Evolutionary conservation across 2,888 invertebrate genomes (phyloP).

Genomic region (Buathra laborator): DNA sequence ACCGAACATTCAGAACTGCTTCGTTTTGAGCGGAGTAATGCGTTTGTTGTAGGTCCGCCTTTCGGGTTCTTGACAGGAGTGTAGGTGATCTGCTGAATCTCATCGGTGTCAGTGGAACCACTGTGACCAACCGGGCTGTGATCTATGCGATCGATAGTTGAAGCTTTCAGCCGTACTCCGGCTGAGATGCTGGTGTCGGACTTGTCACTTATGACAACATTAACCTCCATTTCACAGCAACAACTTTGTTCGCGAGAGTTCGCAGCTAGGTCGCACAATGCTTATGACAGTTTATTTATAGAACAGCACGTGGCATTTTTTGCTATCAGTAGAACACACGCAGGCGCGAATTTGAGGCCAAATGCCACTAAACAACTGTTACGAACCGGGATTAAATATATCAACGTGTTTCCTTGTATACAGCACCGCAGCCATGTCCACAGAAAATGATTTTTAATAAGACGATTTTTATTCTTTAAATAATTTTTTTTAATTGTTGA

Average conservation of each 20-base stretch:
- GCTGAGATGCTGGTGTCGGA: neutral
- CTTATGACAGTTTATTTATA: neutral
- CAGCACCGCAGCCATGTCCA: conserved; percentile 14
- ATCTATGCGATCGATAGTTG: conserved; percentile 7
- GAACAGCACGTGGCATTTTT: neutral
- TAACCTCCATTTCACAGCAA: conserved; percentile 36
- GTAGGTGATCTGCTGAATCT: conserved; percentile 9
- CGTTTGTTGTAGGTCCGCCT: conserved; percentile 20
- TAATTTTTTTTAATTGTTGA: too few species aligned
- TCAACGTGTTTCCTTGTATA: neutral
- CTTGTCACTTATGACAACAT: neutral
- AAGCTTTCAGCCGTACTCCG: neutral
- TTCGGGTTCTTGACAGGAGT: conserved; percentile 24
- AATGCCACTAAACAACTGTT: conserved; percentile 10
- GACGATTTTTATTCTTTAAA: too few species aligned
- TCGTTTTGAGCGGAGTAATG: conserved; percentile 12
- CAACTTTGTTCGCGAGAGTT: neutral
- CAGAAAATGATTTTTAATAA: too few species aligned
- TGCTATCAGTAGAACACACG: neutral
- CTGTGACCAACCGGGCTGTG: conserved; percentile 4
- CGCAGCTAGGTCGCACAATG: conserved; percentile 1
- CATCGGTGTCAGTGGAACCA: neutral
- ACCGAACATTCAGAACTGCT: conserved; percentile 28
- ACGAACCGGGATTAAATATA: neutral
- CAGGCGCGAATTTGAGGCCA: neutral